Percentiles rank a stretch among this genome's conserved stretches.
Evolutionary conservation across 2,797 vertebrate species (phyloP).

Genomic region (Enteromius paludinosus): DNA sequence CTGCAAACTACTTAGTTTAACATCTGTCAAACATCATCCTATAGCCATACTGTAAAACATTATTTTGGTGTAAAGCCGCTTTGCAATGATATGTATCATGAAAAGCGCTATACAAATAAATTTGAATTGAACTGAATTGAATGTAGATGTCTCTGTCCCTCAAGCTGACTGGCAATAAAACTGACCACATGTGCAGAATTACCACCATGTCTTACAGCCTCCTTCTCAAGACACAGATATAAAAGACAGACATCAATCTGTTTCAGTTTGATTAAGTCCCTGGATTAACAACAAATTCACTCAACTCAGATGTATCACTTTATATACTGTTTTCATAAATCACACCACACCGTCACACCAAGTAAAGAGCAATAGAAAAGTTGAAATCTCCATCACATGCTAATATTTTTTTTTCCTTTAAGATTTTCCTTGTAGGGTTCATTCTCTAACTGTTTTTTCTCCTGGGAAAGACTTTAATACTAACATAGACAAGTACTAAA

Average conservation of each 20-base stretch:
- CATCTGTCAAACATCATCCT: not conserved
- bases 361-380: not conserved
- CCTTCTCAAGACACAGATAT: not conserved
- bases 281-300: not conserved
- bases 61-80: too few relatives aligned
- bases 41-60: too few relatives aligned
- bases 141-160: not conserved
- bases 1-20: not conserved
- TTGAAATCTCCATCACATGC: not conserved
- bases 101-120: too few relatives aligned
- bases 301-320: not conserved
- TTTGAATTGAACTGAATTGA: too few relatives aligned
- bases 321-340: not conserved
- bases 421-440: not conserved
- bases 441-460: not conserved
- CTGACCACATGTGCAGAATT: not conserved
- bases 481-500: constrained; percentile 16
- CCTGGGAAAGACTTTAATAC: not conserved
- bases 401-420: not conserved
- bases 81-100: too few relatives aligned
- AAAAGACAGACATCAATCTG: not conserved
- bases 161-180: not conserved
- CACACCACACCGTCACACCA: not conserved
- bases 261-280: not conserved
- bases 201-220: not conserved